Evolutionary conservation across 2,888 invertebrate genomes (phyloP), one percentile per base, ranked within the genome.

Genomic region (Leucoma salicis): DNA sequence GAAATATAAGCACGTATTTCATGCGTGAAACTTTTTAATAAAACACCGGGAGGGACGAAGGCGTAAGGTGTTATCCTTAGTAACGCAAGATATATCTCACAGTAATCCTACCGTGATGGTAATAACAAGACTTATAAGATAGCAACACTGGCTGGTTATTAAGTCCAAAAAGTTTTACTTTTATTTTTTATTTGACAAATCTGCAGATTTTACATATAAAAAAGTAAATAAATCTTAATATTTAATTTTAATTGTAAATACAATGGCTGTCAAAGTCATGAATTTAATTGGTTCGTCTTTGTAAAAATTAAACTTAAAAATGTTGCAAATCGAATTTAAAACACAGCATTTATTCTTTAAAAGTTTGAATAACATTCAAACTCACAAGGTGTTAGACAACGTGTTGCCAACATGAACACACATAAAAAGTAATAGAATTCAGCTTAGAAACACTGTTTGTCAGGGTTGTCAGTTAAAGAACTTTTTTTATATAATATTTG

Each of bases 391-490:
- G 73, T 66, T 60, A 70, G 62, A 63, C 67, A 70, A 58, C 72
- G 72, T 68, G 70, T 78, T 77, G 65, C 53, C 70, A 81, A 78
- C 74, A 77, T 60, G 65, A 75, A 73, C 55, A 69, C 73, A 51
- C 74, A 81, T 86, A 87, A 86, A 85, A 74, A 71, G 77, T 83
- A 86, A 87, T 87, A 77, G 82, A 78, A 87, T 82, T 82, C 77
- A 74, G 80, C 81, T 87, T 78, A 82, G 72, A 67, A 77, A 70
- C 69, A 60, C 40, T 54, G 64, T 65, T 28, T 31, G 50, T 36
- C 42, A 59, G 58, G 58, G 58, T 11, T 59, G 61, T 36, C 61
- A 42, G 21, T 1, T 8, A 21, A 21, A n/a, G n/a, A n/a, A n/a
- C n/a, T n/a, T n/a, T n/a, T n/a, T n/a, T n/a, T n/a, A n/a, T n/a